Evolutionary conservation across 2,888 invertebrate species (phyloP).

Genomic region (Eueremaeus valkanovi): DNA sequence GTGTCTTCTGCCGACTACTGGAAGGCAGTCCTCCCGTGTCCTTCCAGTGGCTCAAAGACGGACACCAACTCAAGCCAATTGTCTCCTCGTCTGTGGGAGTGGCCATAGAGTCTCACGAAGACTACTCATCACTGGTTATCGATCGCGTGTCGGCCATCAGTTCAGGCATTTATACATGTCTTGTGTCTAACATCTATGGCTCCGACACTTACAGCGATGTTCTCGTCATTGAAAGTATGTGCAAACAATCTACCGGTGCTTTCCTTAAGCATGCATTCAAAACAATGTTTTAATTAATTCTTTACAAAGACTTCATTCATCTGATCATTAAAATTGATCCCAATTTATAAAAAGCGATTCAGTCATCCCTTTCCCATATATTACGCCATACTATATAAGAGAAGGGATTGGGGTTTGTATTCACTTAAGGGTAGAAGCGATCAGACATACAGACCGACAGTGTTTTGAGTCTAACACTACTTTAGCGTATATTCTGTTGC

Average conservation of each 20-base stretch:
- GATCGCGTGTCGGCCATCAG: conserved; percentile 44
- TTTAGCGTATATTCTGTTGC: neutral
- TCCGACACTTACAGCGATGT: conserved; percentile 44
- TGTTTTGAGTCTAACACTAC: neutral
- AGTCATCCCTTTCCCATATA: neutral
- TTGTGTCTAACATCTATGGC: conserved; percentile 45
- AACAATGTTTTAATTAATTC: neutral
- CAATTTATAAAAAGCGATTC: neutral
- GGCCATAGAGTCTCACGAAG: conserved; percentile 42
- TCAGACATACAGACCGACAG: too few species aligned
- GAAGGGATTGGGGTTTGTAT: neutral
- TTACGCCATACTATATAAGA: neutral
- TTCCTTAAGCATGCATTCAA: too few species aligned
- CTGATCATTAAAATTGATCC: neutral
- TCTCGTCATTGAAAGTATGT: conserved; percentile 45
- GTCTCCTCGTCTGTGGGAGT: neutral
- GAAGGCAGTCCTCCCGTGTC: conserved; percentile 43
- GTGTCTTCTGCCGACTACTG: conserved; percentile 34
- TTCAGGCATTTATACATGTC: conserved; percentile 46
- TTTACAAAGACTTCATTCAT: neutral
- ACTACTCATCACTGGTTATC: conserved; percentile 44
- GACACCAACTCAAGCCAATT: conserved; percentile 37
- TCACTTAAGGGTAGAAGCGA: neutral
- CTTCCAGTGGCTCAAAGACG: conserved; percentile 46
- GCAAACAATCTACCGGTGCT: too few species aligned